Conservation (phyloP, 2,888 invertebrate species). For the Agrochola lota region DNA sequence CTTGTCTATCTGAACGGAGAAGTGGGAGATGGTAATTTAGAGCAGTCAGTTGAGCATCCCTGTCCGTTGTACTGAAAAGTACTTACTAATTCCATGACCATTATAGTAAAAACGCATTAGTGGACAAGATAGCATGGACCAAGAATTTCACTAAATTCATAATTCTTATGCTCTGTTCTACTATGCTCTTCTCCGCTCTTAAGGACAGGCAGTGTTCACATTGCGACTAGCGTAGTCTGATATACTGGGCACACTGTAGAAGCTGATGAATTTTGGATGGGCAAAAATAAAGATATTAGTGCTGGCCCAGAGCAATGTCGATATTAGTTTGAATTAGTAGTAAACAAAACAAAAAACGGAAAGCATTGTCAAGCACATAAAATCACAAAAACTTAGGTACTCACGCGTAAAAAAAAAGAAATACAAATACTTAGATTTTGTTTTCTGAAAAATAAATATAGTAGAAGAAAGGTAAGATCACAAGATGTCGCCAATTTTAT, state of each 20-base stretch:
- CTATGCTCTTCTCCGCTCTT: neutral
- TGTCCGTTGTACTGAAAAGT: neutral
- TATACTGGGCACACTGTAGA: conserved; percentile 26
- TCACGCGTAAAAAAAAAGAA: conserved; percentile 54
- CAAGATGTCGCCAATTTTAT: neutral
- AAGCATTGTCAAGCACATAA: conserved; percentile 53
- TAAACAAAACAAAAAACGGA: conserved; percentile 10
- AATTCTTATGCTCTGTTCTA: neutral
- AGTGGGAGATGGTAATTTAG: neutral
- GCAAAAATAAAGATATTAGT: conserved; percentile 10
- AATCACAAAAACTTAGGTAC: conserved; percentile 51
- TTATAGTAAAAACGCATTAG: too few species aligned
- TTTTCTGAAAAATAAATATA: neutral
- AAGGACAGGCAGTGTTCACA: too few species aligned
- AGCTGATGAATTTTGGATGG: conserved; percentile 11
- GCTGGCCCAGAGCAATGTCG: neutral
- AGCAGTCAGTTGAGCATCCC: neutral
- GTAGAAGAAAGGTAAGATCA: neutral
- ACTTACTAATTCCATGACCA: neutral
- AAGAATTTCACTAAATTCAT: neutral
- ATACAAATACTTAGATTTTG: conserved; percentile 3
- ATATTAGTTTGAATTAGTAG: conserved; percentile 16
- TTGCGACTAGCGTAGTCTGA: neutral
- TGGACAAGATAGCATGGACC: neutral
- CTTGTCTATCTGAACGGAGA: neutral